Evolutionary conservation across 2,113 vertebrate genomes (phyloP), one percentile per base, ranked within the genome.

Genomic region (Baryphthengus martii): DNA sequence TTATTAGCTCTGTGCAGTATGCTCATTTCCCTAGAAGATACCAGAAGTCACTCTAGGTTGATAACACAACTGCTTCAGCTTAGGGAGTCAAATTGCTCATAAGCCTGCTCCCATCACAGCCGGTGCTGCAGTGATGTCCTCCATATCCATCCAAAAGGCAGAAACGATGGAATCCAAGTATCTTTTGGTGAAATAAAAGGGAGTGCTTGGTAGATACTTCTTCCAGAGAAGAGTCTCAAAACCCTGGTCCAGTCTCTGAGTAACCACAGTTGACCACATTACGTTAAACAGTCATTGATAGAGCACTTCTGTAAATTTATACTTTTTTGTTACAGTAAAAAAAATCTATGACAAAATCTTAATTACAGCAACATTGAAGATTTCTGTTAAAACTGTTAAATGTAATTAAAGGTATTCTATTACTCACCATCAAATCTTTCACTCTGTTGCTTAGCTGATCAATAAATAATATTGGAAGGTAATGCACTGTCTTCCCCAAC

Each of bases 381-480:
- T 62, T 45, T 88, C 21, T 24, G 25, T 88, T 81, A 89, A 45
- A 90, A 74, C 5, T 75, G 21, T 82, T 82, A 95, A 88, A 90
- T 13, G 25, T 73, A 93, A 94, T 80, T 91, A 88, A 93, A 94
- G 62, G 31, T 50, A 61, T 89, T 80, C 63, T 91, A 77, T 44
- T 79, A 96, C 98, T 97, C 96, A 99, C 99, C 98, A 99, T 97
- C 70, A 99, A 97, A 97, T 99, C 99, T 97, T 99, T 99, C 91
- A 99, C 99, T 74, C 99, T 98, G 97, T 99, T 99, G 97, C 99
- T 99, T 96, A 99, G 99, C 95, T 99, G 99, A 96, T 99, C 99
- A 42, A 99, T 98, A 98, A 99, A 99, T 96, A 99, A 98, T 98
- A 99, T 99, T 84, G 99, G 99, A 94, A 99, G 99, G 97, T 99